Evolutionary conservation across 1,140 invertebrate genomes (phyloP), one percentile per base, ranked within the genome.

Genomic region (Ceratosolen solmsi): DNA sequence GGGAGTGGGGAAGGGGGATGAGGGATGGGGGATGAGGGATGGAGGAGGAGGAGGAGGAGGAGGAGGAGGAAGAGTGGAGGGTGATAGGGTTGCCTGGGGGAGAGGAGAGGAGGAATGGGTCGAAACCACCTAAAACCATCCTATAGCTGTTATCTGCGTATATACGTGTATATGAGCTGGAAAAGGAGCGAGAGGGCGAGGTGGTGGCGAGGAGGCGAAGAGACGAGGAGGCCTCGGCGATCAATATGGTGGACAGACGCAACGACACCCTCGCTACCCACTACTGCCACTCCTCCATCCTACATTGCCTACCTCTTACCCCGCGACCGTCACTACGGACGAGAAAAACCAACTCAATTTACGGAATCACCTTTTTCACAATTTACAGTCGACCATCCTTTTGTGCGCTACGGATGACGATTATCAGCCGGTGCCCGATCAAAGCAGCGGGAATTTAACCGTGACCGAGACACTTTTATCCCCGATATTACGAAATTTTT

Each of bases 241-340:
- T 91, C 90, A 92, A 92, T 92, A 92, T 91, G 90, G 90, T 92
- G 90, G 90, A 91, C 91, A 90, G 88, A 89, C 89, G 87, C 89
- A 87, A 87, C 87, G 87, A 89, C 87, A 90, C 87, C 89, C 86
- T 51, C 71, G 38, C 25, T 25, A 38, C 58, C 30, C 46, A 2
- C 38, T 25, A 17, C 70, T n/a, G 51, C 51, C 51, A 22, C 51
- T 15, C 51, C 9, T 22, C 51, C 51, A 13, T 13, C 41, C 3
- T 15, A 20, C 51, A 20, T 15, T 22, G n/a, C 22, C 56, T n/a
- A n/a, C 22, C 74, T 3, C 9, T 20, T 3, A 15, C 60, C 11
- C 73, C 17, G 60, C 22, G 15, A 41, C 27, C 27, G 46, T 27
- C 46, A 20, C 56, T 86, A 86, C 84, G 85, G 72, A 27, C 41